Conservation (phyloP, 2,797 vertebrate genomes). For the Kryptopterus vitreolus region DNA sequence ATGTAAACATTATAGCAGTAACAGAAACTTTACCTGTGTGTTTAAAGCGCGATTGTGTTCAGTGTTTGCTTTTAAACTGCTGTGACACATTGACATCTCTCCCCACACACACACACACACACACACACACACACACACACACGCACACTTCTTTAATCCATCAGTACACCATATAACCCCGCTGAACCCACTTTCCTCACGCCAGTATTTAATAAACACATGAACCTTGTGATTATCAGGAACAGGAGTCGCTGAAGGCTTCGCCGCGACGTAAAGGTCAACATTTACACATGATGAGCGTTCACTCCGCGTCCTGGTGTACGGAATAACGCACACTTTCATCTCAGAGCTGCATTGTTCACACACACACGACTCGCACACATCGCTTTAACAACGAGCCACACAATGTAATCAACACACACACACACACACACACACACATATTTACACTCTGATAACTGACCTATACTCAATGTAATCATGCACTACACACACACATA, state of each 20-base stretch:
- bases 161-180: neutral
- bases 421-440: neutral
- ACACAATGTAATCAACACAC: too few relatives aligned
- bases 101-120: neutral
- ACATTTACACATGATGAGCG: neutral
- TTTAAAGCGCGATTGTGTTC: too few relatives aligned
- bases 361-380: neutral
- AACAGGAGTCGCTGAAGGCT: neutral
- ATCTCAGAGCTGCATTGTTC: neutral
- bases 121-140: neutral
- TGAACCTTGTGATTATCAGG: neutral
- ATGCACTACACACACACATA: too few relatives aligned
- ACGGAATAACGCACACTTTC: neutral
- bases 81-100: neutral
- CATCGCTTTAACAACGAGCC: neutral
- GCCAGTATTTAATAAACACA: neutral
- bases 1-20: neutral
- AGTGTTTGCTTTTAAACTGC: conserved; percentile 12
- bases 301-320: neutral
- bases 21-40: neutral
- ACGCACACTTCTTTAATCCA: neutral
- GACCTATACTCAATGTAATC: neutral
- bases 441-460: neutral
- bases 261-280: neutral
- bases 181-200: neutral